Percentiles rank a stretch among this genome's conserved stretches.
Conservation (phyloP, 2,888 invertebrate species). For the Eilema caniola region DNA sequence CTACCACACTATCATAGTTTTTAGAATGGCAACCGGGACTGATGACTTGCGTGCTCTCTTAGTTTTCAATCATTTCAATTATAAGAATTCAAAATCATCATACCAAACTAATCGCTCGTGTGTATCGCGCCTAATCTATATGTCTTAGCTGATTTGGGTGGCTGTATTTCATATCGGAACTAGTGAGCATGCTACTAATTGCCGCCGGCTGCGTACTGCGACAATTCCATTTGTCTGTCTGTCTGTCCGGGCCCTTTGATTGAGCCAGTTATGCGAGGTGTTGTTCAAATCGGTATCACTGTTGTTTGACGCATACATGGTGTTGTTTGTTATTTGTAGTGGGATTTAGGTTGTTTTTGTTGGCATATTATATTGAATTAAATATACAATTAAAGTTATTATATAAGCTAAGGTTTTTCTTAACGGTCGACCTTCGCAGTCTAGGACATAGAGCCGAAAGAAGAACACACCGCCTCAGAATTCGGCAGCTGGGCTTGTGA, state of each 20-base stretch:
- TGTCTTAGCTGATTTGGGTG: slow-evolving; percentile 79
- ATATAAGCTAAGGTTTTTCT: no score
- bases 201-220: slow-evolving; percentile 66
- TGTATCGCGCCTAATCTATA: slow-evolving; percentile 73
- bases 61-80: no score
- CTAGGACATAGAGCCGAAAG: slow-evolving; percentile 66
- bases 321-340: slow-evolving; percentile 3
- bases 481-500: slow-evolving; percentile 81
- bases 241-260: slow-evolving; percentile 57
- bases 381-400: no score
- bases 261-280: slow-evolving; percentile 40
- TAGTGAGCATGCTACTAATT: slow-evolving; percentile 77
- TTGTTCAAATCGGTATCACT: slow-evolving; percentile 19
- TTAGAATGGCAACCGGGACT: no score
- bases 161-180: slow-evolving; percentile 82
- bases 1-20: no score
- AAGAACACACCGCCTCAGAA: slow-evolving; percentile 64
- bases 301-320: slow-evolving; percentile 13
- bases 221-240: slow-evolving; percentile 75
- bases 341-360: slow-evolving; percentile 2
- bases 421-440: slow-evolving; percentile 22
- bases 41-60: no score
- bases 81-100: no score
- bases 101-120: slow-evolving; percentile 50
- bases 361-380: no score